phyloP scores from a whole-genome alignment of 2,113 vertebrate species.

The Narcine bancroftii region DNA sequence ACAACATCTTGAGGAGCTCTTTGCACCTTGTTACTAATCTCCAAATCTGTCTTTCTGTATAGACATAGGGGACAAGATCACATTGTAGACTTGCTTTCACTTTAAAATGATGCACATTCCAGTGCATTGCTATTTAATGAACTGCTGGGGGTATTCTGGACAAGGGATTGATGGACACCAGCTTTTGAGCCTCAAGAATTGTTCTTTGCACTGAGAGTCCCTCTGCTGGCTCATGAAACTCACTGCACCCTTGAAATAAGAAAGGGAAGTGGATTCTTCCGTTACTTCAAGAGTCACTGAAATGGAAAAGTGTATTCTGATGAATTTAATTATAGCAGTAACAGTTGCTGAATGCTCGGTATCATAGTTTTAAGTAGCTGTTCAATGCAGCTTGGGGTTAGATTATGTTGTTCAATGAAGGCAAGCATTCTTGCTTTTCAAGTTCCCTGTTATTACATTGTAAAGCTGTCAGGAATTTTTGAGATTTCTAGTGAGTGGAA shows the following conservation, averaged over 20 bases:
- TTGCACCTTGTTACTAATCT: background rate
- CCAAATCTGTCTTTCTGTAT: background rate
- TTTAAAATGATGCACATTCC: background rate
- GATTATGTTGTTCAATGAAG: too few species aligned
- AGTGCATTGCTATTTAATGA: background rate
- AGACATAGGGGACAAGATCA: background rate
- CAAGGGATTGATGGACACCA: background rate
- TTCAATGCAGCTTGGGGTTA: background rate
- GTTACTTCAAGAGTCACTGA: background rate
- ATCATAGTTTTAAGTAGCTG: background rate
- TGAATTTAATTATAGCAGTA: background rate
- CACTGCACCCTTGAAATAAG: background rate
- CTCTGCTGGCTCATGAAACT: background rate
- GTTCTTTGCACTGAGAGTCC: background rate
- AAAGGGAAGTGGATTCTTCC: background rate
- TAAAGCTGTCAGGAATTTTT: too few species aligned
- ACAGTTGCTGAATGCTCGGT: background rate
- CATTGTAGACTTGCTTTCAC: background rate
- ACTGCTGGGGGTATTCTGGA: background rate
- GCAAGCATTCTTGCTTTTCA: too few species aligned
- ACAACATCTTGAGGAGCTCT: background rate
- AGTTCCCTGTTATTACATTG: too few species aligned
- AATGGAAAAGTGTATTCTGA: background rate
- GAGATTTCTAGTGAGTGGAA: too few species aligned
- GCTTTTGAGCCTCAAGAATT: background rate